These are phyloP conservation scores for Micronycteris hirsuta DNA, from an alignment of 2,113 vertebrate species.

Conservation along the genomic window DNA sequence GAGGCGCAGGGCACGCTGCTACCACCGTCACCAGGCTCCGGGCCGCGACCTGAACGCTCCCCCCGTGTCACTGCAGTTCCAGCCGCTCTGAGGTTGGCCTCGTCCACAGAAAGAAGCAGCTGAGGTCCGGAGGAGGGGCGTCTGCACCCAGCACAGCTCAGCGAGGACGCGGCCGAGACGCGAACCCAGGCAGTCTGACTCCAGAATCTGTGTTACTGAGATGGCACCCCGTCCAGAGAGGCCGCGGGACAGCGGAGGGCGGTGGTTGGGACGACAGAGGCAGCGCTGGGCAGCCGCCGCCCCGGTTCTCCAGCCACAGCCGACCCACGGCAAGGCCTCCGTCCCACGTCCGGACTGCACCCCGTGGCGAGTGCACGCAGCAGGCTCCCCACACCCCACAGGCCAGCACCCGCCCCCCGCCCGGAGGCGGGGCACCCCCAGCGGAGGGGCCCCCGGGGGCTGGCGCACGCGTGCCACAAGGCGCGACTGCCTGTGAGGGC, in stretches of 20 bases:
- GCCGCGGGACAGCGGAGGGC: rapidly evolving
- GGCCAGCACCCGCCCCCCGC: not conserved
- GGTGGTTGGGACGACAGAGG: rapidly evolving
- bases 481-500: not conserved
- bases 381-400: not conserved
- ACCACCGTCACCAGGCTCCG: not conserved
- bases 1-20: rapidly evolving
- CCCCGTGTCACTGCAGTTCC: not conserved
- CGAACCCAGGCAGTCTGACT: not conserved
- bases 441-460: no score
- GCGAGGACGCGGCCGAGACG: not conserved
- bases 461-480: rapidly evolving
- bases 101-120: not conserved
- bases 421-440: not conserved
- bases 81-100: not conserved
- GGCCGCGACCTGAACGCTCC: not conserved
- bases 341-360: not conserved
- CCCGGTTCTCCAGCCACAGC: rapidly evolving
- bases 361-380: rapidly evolving
- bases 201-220: no score
- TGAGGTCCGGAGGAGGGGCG: not conserved
- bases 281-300: rapidly evolving
- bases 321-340: rapidly evolving
- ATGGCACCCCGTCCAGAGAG: not conserved
- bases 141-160: not conserved